Base-by-base conservation (phyloP, 2,797 vertebrate genomes). In the Poeciliopsis infans region DNA sequence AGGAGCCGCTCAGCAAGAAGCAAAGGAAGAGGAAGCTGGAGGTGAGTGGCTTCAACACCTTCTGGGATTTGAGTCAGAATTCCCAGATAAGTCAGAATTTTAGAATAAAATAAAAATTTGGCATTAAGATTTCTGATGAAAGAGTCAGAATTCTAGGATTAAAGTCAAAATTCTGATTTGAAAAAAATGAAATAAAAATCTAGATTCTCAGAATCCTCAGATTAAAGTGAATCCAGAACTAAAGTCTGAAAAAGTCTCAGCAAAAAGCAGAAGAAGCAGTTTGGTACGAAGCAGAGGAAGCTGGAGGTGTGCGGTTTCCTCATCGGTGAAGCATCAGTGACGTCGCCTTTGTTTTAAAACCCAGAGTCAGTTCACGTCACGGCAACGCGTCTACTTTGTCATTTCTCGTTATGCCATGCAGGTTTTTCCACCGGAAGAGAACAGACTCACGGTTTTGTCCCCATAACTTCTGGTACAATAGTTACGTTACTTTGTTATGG, bases 11-110 rank as follows among this genome's bases (percentile, higher is more conserved):
- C 0, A 76, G 89, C 75, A 95, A 93, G 89, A 96, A 95, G 53
- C 92, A 92, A 87, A 94, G 78, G 89, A 96, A 95, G 80, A 88
- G 89, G 86, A 96, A 96, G 81, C 87, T 83, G 49, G 93, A 96
- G 95, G 96, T 96, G 73, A 7, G 49, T 51, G 49, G 49, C 7
- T 20, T 51, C 49, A 23, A 2, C 47, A 7, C 47, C 18, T 23
- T 8, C 49, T 51, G 49, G 49, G 49, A 51, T 51, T 49, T 6
- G 16, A 49, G 6, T 49, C 47, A 2, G 47, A 49, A 45, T 45
- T 45, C 12, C 12, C 45, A 45, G 4, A 45, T 0, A 13, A 45
- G 36, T 36, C 36, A 36, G 36, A 47, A 47, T 47, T 47, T 16
- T 16, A 47, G 4, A 47, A 15, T 47, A 16, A 46, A 15, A 46